Evolutionary conservation across 2,888 invertebrate species (phyloP), one percentile per base, ranked within the genome.

Genomic region (Dioctria rufipes): DNA sequence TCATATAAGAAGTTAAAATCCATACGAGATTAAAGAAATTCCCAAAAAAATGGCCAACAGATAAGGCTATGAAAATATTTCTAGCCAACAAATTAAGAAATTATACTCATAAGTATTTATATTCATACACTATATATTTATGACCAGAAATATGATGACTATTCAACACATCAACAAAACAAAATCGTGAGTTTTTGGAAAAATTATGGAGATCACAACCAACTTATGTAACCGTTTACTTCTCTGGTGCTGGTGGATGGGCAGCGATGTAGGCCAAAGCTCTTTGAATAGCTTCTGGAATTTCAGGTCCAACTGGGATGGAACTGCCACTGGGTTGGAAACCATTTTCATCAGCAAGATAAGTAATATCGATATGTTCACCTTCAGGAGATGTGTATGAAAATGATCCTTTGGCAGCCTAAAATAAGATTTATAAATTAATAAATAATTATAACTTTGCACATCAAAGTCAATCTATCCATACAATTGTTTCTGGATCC

Each of bases 331-430:
- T 13, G 8, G 93, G 92, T 86, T 92, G 92, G 90, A 90, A 93
- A 73, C 94, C 94, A 83, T 93, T 93, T 86, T 94, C 94, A 85
- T 94, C 92, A 79, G 94, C 93, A 49, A 91, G 88, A 88, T 94
- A 94, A 0, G 90, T 89, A 81, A 94, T 85, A 84, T 92, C 90
- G 84, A 93, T 91, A 81, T 88, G 89, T 80, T 89, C 87, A 49
- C 93, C 93, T 11, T 93, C 93, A 0, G 93, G 93, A 60, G 91
- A 90, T 3, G 91, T 91, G 87, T 93, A 94, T 67, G 91, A 90
- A 88, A 89, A 93, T 86, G 91, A 91, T 25, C 93, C 93, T 85
- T 73, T 60, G 25, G 73, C 73, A 42, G 65, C 54, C 80, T 80
- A 39, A n/a, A 54, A 11, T 4, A 73, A 13, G 42, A 60, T 58